These are phyloP conservation scores for Ptyas mucosa DNA, from an alignment of 2,113 vertebrate species.

Conservation along the genomic window DNA sequence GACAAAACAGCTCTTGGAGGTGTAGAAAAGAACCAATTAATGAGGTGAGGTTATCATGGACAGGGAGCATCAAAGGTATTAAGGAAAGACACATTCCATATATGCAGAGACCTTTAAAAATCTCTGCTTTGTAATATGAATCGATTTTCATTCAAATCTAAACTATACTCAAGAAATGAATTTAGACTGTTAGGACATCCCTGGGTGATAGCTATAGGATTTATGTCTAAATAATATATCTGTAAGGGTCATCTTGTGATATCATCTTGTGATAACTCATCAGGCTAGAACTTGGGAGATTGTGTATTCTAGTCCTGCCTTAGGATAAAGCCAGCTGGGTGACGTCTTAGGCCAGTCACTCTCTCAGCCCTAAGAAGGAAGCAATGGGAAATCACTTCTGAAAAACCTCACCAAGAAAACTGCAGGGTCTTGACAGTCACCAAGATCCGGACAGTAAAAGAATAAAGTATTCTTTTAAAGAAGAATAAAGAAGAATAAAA, in stretches of 20 bases:
- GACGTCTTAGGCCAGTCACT: background rate
- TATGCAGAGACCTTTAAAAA: background rate
- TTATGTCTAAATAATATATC: background rate
- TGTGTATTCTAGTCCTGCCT: background rate
- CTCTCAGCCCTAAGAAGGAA: background rate
- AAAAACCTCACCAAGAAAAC: background rate
- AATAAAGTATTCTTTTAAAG: too few relatives aligned
- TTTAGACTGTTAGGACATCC: background rate
- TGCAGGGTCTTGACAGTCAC: background rate
- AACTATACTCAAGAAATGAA: background rate
- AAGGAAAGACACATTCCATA: background rate
- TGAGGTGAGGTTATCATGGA: background rate
- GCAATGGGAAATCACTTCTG: background rate
- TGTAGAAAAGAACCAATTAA: background rate
- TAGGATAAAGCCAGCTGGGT: background rate
- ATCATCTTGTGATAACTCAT: too few relatives aligned
- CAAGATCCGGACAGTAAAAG: background rate
- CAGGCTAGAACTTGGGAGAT: background rate
- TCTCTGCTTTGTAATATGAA: background rate
- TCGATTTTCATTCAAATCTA: background rate
- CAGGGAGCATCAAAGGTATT: background rate
- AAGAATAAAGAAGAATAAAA: background rate
- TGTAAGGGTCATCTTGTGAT: background rate
- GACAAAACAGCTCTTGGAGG: background rate
- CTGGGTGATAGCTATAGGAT: background rate